phyloP scores from a whole-genome alignment of 2,797 vertebrate species.

The Eulemur albifrons region DNA sequence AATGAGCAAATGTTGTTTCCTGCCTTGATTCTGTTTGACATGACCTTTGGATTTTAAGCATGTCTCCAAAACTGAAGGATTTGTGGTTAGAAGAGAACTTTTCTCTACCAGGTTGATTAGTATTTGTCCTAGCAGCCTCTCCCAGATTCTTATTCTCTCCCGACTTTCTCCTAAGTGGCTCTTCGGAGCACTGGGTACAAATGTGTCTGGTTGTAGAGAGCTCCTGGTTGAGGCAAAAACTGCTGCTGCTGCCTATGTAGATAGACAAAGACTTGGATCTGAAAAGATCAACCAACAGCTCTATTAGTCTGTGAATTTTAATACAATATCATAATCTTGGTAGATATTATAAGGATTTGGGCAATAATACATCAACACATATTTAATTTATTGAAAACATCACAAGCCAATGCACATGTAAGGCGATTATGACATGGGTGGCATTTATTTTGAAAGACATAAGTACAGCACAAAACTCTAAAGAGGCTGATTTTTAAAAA shows the following conservation, averaged over 20 bases:
- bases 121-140: background rate
- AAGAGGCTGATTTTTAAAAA: background rate
- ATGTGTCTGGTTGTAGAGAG: background rate
- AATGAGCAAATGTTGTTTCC: background rate
- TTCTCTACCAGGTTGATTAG: background rate
- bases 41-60: conserved; percentile 5
- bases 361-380: background rate
- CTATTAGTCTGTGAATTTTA: background rate
- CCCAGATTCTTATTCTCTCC: background rate
- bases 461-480: background rate
- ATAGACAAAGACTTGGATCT: background rate
- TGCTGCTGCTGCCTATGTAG: background rate
- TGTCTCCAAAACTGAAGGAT: background rate
- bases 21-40: background rate
- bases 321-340: background rate
- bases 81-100: background rate
- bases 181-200: background rate
- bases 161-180: background rate
- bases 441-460: background rate
- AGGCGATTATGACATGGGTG: background rate
- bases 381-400: conserved; percentile 3
- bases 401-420: background rate
- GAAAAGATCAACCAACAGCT: background rate
- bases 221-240: background rate
- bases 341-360: background rate